Evolutionary conservation across 2,113 vertebrate genomes (phyloP).

Genomic region (Turdus rufiventris): DNA sequence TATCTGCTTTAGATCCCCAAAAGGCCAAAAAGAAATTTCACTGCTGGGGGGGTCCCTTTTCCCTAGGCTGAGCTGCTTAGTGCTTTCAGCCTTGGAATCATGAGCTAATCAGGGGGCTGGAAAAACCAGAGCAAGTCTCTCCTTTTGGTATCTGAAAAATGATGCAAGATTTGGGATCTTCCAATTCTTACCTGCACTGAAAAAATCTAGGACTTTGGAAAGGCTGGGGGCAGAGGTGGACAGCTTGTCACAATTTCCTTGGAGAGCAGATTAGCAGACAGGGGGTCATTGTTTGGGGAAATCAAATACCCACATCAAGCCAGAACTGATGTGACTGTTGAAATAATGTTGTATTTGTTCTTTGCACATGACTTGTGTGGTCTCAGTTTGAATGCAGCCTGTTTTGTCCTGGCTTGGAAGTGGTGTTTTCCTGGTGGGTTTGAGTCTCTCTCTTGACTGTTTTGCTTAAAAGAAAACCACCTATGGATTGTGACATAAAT

Average conservation of each 20-base stretch:
- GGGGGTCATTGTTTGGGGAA: not conserved
- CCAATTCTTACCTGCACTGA: rapidly evolving
- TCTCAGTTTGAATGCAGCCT: not conserved
- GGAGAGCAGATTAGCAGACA: not conserved
- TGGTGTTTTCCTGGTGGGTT: not conserved
- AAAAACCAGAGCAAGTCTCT: not conserved
- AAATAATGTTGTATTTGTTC: not conserved
- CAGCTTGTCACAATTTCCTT: not conserved
- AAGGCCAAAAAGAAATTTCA: not conserved
- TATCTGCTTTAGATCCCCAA: not conserved
- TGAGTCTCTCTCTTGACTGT: not conserved
- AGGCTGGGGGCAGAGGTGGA: rapidly evolving
- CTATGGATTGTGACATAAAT: not conserved
- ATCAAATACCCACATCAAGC: not conserved
- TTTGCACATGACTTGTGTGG: not conserved
- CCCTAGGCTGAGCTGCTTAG: not conserved
- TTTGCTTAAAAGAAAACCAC: not conserved
- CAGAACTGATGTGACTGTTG: not conserved
- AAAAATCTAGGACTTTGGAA: not conserved
- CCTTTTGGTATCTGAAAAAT: not conserved
- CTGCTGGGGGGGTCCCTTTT: not conserved
- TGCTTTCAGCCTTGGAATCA: not conserved
- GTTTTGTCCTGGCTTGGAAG: rapidly evolving
- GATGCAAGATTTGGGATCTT: not conserved
- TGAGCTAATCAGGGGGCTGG: not conserved